These are phyloP conservation scores for Suncus etruscus DNA, from an alignment of 2,113 vertebrate species.

Conservation along the genomic window DNA sequence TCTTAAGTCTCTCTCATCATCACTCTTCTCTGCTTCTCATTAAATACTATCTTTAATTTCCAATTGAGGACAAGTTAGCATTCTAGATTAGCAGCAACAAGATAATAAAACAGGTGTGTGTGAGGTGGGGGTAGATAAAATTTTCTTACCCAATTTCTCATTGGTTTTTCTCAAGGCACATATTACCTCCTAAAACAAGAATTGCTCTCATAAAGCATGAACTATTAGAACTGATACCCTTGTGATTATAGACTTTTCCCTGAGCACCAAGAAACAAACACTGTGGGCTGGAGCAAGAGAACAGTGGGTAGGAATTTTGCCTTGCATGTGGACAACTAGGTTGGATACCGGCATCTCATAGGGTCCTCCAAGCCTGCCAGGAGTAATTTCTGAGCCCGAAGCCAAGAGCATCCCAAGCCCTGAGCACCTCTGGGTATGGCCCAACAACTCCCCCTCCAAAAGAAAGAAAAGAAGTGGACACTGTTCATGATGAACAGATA, in stretches of 20 bases:
- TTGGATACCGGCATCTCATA: too few relatives aligned
- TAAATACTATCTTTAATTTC: conserved; percentile 14
- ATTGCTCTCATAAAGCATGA: background rate
- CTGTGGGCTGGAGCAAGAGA: too few relatives aligned
- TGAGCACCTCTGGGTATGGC: too few relatives aligned
- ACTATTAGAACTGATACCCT: background rate
- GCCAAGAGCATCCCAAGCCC: too few relatives aligned
- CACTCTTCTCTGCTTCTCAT: background rate
- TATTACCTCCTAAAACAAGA: background rate
- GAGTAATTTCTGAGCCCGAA: too few relatives aligned
- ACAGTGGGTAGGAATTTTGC: too few relatives aligned
- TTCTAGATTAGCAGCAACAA: background rate
- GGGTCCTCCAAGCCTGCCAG: too few relatives aligned
- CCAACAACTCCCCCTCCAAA: too few relatives aligned
- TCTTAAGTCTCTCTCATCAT: background rate
- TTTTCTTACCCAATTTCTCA: background rate
- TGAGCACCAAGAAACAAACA: too few relatives aligned
- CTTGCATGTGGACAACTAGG: too few relatives aligned
- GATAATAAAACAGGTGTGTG: too few relatives aligned
- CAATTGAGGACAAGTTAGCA: background rate
- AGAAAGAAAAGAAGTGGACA: background rate
- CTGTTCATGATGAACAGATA: background rate
- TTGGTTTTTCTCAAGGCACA: background rate
- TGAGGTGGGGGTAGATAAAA: background rate
- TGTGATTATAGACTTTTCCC: background rate